Percentiles rank a stretch among this genome's conserved stretches.
phyloP scores from a whole-genome alignment of 1,140 invertebrate genomes.

The Phortica variegata region DNA sequence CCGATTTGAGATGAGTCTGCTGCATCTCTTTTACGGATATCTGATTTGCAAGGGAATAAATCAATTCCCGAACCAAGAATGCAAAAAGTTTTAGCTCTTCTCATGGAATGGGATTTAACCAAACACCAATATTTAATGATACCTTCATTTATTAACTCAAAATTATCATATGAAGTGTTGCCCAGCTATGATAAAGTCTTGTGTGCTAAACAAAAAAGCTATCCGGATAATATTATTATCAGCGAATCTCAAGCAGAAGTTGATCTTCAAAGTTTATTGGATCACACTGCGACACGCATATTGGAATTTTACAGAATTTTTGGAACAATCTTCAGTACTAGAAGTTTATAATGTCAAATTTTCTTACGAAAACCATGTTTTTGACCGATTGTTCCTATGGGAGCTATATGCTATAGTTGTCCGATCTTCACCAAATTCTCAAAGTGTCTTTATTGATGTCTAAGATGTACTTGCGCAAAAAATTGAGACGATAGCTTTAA shows the following conservation, averaged over 20 bases:
- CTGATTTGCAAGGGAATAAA: conserved; percentile 10
- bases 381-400: no score
- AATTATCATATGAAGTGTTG: conserved; percentile 4
- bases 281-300: no score
- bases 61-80: conserved; percentile 6
- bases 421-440: no score
- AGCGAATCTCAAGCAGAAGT: conserved; percentile 6
- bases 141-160: conserved; percentile 7
- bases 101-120: conserved; percentile 8
- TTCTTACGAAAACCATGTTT: no score
- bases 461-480: no score
- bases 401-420: no score
- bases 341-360: no score
- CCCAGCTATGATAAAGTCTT: conserved; percentile 9
- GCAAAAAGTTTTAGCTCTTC: conserved; percentile 11
- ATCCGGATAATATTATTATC: conserved; percentile 8
- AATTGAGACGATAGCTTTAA: no score
- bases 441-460: no score
- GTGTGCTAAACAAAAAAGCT: conserved; percentile 8
- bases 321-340: no score
- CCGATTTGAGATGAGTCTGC: conserved; percentile 14
- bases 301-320: no score
- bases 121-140: conserved; percentile 10
- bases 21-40: conserved; percentile 8
- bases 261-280: no score